Percentiles rank a stretch among this genome's conserved stretches.
Conservation (phyloP, 2,797 vertebrate species). For the Manis javanica region DNA sequence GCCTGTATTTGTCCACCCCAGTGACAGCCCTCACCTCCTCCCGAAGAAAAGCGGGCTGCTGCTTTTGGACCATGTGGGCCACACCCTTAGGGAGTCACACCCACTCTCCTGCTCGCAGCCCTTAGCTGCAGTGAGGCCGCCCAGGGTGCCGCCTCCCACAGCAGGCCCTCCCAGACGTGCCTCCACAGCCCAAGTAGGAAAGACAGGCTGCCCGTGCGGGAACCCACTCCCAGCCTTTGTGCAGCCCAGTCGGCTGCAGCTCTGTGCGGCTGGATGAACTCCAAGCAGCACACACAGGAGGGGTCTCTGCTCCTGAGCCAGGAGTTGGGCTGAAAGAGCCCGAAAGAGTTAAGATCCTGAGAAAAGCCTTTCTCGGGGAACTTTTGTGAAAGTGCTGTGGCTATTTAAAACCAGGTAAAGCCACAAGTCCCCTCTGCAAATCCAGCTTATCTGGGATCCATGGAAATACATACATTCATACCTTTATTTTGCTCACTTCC, state of each 20-base stretch:
- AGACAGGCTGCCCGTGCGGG: neutral
- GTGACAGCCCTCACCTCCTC: neutral
- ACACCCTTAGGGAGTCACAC: neutral
- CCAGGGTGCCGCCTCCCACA: accelerated
- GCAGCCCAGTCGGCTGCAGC: neutral
- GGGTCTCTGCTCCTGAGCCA: neutral
- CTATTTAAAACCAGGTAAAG: no score
- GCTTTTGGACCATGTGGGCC: neutral
- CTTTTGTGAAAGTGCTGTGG: neutral
- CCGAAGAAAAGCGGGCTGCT: neutral
- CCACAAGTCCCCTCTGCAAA: neutral
- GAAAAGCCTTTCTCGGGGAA: neutral
- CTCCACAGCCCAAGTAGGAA: neutral
- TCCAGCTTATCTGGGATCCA: no score
- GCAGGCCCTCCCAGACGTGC: neutral
- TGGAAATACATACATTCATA: accelerated
- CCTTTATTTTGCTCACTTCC: neutral
- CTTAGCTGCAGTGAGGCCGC: neutral
- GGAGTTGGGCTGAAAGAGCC: neutral
- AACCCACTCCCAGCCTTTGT: neutral
- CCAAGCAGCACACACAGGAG: no score
- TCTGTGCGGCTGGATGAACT: neutral
- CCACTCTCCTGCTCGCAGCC: no score
- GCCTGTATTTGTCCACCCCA: neutral
- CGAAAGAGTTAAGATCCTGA: neutral